phyloP scores from a whole-genome alignment of 2,113 vertebrate species.

The Nipponia nippon region DNA sequence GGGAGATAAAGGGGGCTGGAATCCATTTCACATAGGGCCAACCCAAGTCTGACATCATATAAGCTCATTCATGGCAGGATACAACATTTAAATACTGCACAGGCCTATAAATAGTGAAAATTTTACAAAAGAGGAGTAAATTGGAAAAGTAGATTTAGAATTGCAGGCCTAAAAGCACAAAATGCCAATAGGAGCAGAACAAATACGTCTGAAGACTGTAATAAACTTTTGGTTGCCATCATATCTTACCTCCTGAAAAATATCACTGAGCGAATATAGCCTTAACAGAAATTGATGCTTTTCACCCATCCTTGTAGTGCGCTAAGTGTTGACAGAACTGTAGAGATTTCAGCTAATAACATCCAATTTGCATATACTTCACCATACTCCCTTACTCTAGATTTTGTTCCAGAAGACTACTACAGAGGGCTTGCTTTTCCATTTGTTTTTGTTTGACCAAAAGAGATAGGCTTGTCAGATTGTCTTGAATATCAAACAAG shows the following conservation, averaged over 20 bases:
- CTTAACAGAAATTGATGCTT: not conserved
- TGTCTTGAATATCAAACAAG: not conserved
- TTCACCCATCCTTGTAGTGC: not conserved
- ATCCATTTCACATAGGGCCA: not conserved
- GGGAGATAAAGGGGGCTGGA: not conserved
- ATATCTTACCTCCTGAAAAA: not conserved
- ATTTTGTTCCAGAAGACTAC: not conserved
- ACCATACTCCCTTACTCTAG: not conserved
- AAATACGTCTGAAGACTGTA: not conserved
- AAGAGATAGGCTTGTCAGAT: not conserved
- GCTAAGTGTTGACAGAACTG: not conserved
- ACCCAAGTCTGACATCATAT: not conserved
- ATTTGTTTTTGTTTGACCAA: not conserved
- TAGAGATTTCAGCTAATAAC: not conserved
- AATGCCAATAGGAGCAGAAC: not conserved
- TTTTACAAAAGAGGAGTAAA: not conserved
- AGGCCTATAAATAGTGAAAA: not conserved
- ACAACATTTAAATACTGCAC: not conserved
- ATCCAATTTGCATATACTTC: not conserved
- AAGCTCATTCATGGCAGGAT: not conserved
- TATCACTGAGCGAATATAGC: not conserved
- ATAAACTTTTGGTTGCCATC: not conserved
- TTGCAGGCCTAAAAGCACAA: not conserved
- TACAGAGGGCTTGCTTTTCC: fast-evolving
- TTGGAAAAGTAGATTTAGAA: not conserved